Percentiles rank a stretch among this genome's conserved stretches.
These are phyloP conservation scores for Emydoidea blandingii DNA, from an alignment of 2,797 vertebrate genomes.

Conservation along the genomic window DNA sequence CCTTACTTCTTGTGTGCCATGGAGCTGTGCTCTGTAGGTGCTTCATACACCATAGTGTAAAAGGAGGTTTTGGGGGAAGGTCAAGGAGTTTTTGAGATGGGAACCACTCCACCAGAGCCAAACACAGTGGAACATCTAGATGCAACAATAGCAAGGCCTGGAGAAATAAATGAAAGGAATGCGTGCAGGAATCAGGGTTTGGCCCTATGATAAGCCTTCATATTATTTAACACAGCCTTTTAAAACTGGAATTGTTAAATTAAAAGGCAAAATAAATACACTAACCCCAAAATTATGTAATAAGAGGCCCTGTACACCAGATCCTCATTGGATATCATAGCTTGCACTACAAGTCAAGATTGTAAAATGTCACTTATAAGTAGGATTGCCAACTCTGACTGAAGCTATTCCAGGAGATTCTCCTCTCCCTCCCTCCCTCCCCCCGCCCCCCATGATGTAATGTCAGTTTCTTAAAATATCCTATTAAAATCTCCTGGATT, in stretches of 20 bases:
- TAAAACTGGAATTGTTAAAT: background rate
- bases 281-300: conserved; percentile 65
- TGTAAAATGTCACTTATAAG: conserved; percentile 41
- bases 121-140: background rate
- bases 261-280: conserved; percentile 44
- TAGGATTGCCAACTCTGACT: background rate
- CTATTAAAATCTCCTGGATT: no score
- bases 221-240: conserved; percentile 29
- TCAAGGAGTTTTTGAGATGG: background rate
- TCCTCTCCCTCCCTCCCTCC: no score
- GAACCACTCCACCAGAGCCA: background rate
- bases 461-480: no score
- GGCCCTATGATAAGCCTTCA: conserved; percentile 12
- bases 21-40: background rate
- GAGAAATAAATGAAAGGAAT: conserved; percentile 8
- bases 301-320: conserved; percentile 52
- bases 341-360: conserved; percentile 34
- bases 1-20: background rate
- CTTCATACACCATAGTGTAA: background rate
- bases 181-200: background rate
- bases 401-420: no score
- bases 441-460: no score
- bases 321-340: conserved; percentile 32
- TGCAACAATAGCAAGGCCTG: background rate
- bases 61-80: background rate